A percentile compares a stretch with the other conserved stretches of the same genome.
Evolutionary conservation across 2,888 invertebrate species (phyloP).

Genomic region (Pristionchus exspectatus): DNA sequence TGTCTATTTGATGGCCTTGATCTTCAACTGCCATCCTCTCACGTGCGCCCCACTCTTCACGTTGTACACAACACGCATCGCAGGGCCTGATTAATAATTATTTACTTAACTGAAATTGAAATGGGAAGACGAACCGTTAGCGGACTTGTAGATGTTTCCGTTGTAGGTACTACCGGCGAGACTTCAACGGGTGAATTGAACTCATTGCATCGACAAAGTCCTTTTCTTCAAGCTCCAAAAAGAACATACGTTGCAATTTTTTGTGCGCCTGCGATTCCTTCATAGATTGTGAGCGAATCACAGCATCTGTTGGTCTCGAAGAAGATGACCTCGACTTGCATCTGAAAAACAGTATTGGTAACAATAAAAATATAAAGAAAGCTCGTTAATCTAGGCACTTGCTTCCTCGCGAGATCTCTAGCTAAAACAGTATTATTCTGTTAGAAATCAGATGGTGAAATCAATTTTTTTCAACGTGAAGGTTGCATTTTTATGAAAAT

Average conservation of each 20-base stretch:
- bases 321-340: conserved; percentile 23
- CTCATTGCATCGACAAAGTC: not conserved
- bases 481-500: too few species aligned
- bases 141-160: conserved; percentile 22
- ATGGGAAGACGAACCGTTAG: not conserved
- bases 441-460: not conserved
- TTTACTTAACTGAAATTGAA: not conserved
- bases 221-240: too few species aligned
- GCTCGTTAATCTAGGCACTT: too few species aligned
- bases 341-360: not conserved
- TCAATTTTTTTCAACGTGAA: too few species aligned
- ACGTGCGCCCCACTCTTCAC: conserved; percentile 1
- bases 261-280: conserved; percentile 25
- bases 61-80: conserved; percentile 22
- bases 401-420: not conserved
- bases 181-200: not conserved
- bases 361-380: too few species aligned
- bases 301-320: conserved; percentile 50
- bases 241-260: conserved; percentile 5
- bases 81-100: conserved; percentile 1
- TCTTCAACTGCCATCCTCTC: conserved; percentile 37
- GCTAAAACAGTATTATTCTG: not conserved
- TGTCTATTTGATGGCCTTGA: not conserved
- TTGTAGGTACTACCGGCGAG: conserved; percentile 38
- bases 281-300: conserved; percentile 30